These are phyloP conservation scores for Smutsia temminckii DNA, from an alignment of 2,797 vertebrate species.

Conservation along the genomic window DNA sequence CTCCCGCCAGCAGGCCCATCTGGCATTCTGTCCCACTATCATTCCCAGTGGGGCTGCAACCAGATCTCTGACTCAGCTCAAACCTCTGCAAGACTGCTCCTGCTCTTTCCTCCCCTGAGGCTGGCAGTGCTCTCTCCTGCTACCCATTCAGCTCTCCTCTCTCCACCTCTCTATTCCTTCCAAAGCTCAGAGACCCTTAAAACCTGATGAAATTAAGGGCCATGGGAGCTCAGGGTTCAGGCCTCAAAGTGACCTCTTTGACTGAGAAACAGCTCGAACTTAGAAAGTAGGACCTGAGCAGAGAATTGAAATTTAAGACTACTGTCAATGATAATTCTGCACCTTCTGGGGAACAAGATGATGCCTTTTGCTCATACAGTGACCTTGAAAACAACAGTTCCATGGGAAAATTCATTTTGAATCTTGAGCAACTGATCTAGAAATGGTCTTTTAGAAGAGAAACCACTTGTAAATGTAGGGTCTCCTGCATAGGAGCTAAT, in stretches of 20 bases:
- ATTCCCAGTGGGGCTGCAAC: accelerated
- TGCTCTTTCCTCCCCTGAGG: background rate
- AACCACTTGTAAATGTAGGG: background rate
- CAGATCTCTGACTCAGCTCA: background rate
- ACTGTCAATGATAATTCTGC: background rate
- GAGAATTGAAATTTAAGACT: background rate
- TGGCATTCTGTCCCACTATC: too few species aligned
- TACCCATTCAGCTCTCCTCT: background rate
- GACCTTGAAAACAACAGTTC: background rate
- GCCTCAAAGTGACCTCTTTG: background rate
- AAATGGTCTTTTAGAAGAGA: background rate
- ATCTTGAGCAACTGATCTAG: background rate
- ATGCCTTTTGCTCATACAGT: background rate
- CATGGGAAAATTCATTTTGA: background rate
- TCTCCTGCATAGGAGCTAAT: background rate
- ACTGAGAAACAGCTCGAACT: background rate
- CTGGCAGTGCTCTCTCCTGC: background rate
- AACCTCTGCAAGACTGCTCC: background rate
- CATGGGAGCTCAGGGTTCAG: background rate
- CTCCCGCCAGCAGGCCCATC: background rate
- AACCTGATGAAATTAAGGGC: background rate
- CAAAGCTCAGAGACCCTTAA: background rate
- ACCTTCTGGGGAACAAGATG: background rate
- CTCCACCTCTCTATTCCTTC: background rate
- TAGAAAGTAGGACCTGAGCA: background rate